Base-by-base conservation (phyloP, 2,113 vertebrate species). In the Passer domesticus region DNA sequence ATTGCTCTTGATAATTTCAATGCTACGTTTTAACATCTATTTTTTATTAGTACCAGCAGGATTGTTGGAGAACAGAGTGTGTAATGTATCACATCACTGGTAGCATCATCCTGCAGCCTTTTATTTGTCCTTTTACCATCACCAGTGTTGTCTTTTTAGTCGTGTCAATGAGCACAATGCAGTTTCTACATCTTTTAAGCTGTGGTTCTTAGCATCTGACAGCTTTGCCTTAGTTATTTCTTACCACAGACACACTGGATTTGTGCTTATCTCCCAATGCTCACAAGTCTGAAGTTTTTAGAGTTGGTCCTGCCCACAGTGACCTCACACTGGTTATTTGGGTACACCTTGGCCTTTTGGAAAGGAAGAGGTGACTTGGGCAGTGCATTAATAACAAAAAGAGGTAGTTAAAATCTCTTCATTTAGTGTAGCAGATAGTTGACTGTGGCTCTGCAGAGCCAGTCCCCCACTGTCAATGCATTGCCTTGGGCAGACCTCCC, bases 1-100 rank as follows among this genome's bases (percentile, higher is more conserved):
- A 96, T 95, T 94, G 89, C 59, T 74, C 62, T 88, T 90, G 95
- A 88, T 96, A 89, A 97, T 96, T 95, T 94, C 60, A 91, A 72
- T 24, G 49, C 63, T 91, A 27, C 0, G 0, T 96, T 96, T 95
- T 89, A 88, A 79, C 72, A 87, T 88, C 87, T 96, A 77, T 95
- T 96, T 97, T 86, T 89, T 88, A 52, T 64, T 55, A 93, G 52
- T 55, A 72, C 75, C 30, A 66, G 76, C 87, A 85, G 80, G 58
- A 31, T 30, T 75, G 49, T 83, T 86, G 49, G 64, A 86, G 70
- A 90, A 81, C 87, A 87, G 94, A 88, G 86, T 18, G 31, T 53
- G 80, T 60, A 33, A 74, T 73, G 62, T 53, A 83, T 87, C 87
- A 33, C 39, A 44, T 86, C 50, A 25, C 10, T 25, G 43, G n/a